These are phyloP conservation scores for Rhamnusium bicolor DNA, from an alignment of 2,888 invertebrate species.

Conservation along the genomic window DNA sequence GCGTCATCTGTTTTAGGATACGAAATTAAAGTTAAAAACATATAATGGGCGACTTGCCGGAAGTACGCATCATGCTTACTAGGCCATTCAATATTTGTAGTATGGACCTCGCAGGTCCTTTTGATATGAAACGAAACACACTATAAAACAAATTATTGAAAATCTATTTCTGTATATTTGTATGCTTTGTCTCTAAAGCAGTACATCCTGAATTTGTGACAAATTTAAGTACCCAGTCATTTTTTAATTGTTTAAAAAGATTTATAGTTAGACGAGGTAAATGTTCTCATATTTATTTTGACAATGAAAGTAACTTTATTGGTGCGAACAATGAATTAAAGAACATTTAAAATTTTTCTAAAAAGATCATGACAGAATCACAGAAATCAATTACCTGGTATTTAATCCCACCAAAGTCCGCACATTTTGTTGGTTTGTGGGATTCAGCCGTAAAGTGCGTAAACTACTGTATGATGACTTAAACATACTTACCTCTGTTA, in stretches of 20 bases:
- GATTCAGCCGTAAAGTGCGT: background rate
- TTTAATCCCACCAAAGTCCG: background rate
- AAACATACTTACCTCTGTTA: background rate
- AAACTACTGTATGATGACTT: background rate
- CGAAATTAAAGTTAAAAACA: conserved; percentile 39
- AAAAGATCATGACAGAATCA: too few species aligned
- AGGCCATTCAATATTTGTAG: conserved; percentile 46
- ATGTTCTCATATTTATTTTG: conserved; percentile 50
- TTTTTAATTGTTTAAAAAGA: conserved; percentile 51
- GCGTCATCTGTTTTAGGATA: conserved; percentile 42
- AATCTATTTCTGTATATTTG: conserved; percentile 48
- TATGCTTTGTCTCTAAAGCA: conserved; percentile 49
- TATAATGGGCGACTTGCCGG: conserved; percentile 59
- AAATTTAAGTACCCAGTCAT: conserved; percentile 45
- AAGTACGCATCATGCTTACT: conserved; percentile 29
- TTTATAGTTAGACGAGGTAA: conserved; percentile 54
- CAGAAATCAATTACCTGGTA: background rate
- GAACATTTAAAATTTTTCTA: conserved; percentile 6
- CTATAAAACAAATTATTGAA: conserved; percentile 43
- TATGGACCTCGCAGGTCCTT: conserved; percentile 52
- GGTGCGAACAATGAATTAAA: conserved; percentile 46
- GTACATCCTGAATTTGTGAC: conserved; percentile 46
- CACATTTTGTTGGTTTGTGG: too few species aligned
- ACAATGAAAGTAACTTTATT: conserved; percentile 57
- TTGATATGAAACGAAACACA: conserved; percentile 45